Percentiles rank a stretch among this genome's conserved stretches.
phyloP scores from a whole-genome alignment of 2,797 vertebrate species.

The Astyanax mexicanus region DNA sequence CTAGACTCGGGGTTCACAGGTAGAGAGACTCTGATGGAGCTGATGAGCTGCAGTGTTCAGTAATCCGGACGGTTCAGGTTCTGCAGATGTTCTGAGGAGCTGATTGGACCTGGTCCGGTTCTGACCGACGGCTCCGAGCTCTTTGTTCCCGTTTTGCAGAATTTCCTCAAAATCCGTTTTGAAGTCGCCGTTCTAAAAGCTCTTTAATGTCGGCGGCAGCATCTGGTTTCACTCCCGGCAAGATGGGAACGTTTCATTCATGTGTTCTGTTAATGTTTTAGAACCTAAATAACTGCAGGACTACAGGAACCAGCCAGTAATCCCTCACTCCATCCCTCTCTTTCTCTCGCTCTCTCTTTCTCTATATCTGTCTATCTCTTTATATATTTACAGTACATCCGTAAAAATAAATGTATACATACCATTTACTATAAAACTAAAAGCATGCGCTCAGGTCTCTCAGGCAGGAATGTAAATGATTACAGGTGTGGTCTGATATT shows the following conservation, averaged over 20 bases:
- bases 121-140: constrained; percentile 5
- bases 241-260: constrained; percentile 47
- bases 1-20: no score
- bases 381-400: neutral
- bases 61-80: no score
- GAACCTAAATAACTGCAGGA: constrained; percentile 51
- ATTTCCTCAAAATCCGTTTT: constrained; percentile 59
- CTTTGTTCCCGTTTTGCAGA: constrained; percentile 41
- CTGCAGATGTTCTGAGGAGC: no score
- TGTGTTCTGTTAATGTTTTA: constrained; percentile 51
- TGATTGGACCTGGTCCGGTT: constrained; percentile 8
- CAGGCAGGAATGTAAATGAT: no score
- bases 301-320: constrained; percentile 18
- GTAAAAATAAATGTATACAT: no score
- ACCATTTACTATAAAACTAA: no score
- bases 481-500: no score
- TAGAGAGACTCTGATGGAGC: no score
- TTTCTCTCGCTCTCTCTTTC: constrained; percentile 11
- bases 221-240: constrained; percentile 53
- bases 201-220: constrained; percentile 51
- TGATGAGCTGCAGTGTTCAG: no score
- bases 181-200: constrained; percentile 53
- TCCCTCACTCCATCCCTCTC: constrained; percentile 21
- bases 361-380: constrained; percentile 7
- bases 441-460: no score